Conservation (phyloP, 2,113 vertebrate species). For the Eclectus roratus region DNA sequence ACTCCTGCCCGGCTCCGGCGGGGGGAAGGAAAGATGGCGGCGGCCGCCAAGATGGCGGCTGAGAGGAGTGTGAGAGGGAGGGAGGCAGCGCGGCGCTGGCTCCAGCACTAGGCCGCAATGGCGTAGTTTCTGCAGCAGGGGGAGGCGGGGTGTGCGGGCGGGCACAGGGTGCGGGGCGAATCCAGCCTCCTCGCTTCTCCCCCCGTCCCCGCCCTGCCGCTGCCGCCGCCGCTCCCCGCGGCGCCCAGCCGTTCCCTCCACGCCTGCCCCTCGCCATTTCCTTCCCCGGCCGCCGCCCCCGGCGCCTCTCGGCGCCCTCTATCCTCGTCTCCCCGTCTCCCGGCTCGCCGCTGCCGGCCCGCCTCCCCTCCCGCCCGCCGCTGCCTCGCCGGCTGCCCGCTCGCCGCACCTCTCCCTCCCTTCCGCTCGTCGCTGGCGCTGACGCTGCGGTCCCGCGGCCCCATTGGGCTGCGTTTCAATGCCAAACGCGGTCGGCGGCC, state of each 20-base stretch:
- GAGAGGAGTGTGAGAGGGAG: constrained; percentile 52
- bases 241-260: not conserved
- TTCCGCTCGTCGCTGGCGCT: not conserved
- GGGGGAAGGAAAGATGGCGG: constrained; percentile 68
- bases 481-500: not conserved
- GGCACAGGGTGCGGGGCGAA: constrained; percentile 27
- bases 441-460: not conserved
- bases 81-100: constrained; percentile 55
- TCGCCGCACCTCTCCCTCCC: not conserved
- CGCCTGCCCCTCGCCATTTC: not conserved
- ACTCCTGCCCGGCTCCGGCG: constrained; percentile 71
- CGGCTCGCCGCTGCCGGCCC: not conserved
- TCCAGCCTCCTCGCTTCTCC: not conserved
- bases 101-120: constrained; percentile 87
- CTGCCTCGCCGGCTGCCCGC: not conserved
- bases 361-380: not conserved
- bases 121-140: constrained; percentile 85
- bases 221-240: not conserved
- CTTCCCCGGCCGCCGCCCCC: not conserved
- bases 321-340: not conserved
- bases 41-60: constrained; percentile 68
- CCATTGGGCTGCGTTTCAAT: not conserved
- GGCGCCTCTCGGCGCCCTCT: not conserved
- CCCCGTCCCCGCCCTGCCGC: not conserved
- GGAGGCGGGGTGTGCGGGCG: constrained; percentile 71